These are phyloP conservation scores for Bradynema listronoti DNA, from an alignment of 1,140 invertebrate genomes.

Conservation along the genomic window DNA sequence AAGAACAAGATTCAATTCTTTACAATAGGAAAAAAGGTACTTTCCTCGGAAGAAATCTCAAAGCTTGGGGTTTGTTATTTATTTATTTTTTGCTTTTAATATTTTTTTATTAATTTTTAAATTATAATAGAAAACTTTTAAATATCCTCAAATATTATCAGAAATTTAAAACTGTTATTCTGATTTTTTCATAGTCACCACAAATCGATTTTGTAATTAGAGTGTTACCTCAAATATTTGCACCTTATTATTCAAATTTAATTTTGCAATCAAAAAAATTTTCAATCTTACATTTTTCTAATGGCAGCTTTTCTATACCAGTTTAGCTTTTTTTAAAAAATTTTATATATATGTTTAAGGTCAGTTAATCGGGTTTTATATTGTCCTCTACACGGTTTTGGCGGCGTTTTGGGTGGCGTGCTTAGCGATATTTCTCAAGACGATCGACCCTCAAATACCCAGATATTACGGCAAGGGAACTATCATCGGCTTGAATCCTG, in stretches of 20 bases:
- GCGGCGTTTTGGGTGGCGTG: conserved; percentile 55
- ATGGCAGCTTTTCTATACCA: background rate
- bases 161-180: conserved; percentile 16
- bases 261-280: background rate
- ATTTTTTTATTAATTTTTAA: too few relatives aligned
- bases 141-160: background rate
- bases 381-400: conserved; percentile 52
- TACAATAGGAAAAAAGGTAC: conserved; percentile 46
- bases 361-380: conserved; percentile 53
- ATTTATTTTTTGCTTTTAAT: too few relatives aligned
- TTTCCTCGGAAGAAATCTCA: conserved; percentile 54
- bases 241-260: conserved; percentile 4
- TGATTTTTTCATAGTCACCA: conserved; percentile 1
- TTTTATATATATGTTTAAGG: conserved; percentile 19
- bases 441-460: conserved; percentile 50
- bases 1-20: conserved; percentile 11
- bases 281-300: conserved; percentile 4
- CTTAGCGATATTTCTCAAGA: conserved; percentile 48
- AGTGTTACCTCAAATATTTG: background rate
- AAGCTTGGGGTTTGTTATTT: conserved; percentile 50
- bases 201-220: background rate
- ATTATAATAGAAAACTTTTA: conserved; percentile 4
- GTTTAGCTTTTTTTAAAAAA: background rate
- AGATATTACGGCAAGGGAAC: conserved; percentile 57
- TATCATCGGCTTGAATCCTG: conserved; percentile 56